Evolutionary conservation across 2,888 invertebrate species (phyloP).

Genomic region (Drosophila parthenogenetica): DNA sequence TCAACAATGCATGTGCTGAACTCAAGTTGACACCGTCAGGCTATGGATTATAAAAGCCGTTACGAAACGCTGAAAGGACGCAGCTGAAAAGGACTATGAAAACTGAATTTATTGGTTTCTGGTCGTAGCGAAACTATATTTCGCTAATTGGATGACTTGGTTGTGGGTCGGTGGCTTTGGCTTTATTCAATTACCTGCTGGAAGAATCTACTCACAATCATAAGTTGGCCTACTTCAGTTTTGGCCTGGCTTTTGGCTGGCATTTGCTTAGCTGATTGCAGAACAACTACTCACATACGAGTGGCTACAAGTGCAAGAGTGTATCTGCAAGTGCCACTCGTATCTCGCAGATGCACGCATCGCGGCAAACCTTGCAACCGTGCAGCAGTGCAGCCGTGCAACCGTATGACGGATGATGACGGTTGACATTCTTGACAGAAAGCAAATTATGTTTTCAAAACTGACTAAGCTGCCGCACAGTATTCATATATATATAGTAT

Average conservation of each 20-base stretch:
- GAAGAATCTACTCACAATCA: slow-evolving; percentile 2
- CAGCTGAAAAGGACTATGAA: background rate
- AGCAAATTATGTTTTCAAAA: slow-evolving; percentile 70
- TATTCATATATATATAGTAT: slow-evolving; percentile 7
- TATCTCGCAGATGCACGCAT: slow-evolving; percentile 56
- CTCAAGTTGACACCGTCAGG: background rate
- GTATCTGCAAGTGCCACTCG: slow-evolving; percentile 26
- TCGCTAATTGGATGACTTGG: slow-evolving; percentile 12
- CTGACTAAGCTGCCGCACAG: slow-evolving; percentile 43
- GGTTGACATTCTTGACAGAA: slow-evolving; percentile 36
- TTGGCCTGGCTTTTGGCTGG: slow-evolving; percentile 3
- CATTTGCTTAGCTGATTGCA: slow-evolving; percentile 56
- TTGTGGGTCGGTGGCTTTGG: background rate
- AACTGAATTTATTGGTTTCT: background rate
- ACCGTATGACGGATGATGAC: slow-evolving; percentile 14
- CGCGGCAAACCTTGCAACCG: background rate
- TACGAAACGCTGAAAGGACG: background rate
- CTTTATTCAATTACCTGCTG: background rate
- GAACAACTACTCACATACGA: slow-evolving; percentile 14
- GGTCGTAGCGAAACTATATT: background rate
- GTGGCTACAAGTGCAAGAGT: slow-evolving; percentile 18
- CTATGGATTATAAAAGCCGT: background rate
- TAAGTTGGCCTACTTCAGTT: slow-evolving; percentile 7
- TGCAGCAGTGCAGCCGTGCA: background rate
- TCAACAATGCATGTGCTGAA: slow-evolving; percentile 14